phyloP scores from a whole-genome alignment of 2,888 invertebrate genomes.

The Andrena fulva region DNA sequence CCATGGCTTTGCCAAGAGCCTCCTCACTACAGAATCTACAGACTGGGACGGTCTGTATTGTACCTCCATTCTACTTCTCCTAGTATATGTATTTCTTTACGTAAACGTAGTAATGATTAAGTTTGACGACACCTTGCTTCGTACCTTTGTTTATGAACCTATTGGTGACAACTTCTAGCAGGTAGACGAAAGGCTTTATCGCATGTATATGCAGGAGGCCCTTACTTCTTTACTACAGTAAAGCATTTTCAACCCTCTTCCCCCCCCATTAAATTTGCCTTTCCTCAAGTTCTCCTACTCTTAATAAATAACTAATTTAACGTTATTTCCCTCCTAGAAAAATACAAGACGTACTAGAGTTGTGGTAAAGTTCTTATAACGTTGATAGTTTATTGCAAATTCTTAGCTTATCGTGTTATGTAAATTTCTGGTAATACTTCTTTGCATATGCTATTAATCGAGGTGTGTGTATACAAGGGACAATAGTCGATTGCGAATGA shows the following conservation, averaged over 20 bases:
- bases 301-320: background rate
- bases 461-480: background rate
- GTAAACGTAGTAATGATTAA: conserved; percentile 1
- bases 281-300: background rate
- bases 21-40: conserved; percentile 85
- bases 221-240: background rate
- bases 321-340: background rate
- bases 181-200: conserved; percentile 15
- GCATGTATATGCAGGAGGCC: conserved; percentile 25
- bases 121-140: conserved; percentile 14
- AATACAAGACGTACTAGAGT: background rate
- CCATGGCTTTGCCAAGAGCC: conserved; percentile 88
- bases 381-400: background rate
- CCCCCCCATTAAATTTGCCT: background rate
- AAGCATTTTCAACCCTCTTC: background rate
- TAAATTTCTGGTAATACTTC: conserved; percentile 9
- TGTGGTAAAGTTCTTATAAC: background rate
- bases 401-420: background rate
- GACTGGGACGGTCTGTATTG: conserved; percentile 85
- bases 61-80: conserved; percentile 67
- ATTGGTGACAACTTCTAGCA: background rate
- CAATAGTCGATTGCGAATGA: background rate
- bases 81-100: conserved; percentile 35
- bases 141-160: conserved; percentile 22
- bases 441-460: conserved; percentile 29